These are phyloP conservation scores for Chorisops tibialis DNA, from an alignment of 2,888 invertebrate species.

Conservation along the genomic window DNA sequence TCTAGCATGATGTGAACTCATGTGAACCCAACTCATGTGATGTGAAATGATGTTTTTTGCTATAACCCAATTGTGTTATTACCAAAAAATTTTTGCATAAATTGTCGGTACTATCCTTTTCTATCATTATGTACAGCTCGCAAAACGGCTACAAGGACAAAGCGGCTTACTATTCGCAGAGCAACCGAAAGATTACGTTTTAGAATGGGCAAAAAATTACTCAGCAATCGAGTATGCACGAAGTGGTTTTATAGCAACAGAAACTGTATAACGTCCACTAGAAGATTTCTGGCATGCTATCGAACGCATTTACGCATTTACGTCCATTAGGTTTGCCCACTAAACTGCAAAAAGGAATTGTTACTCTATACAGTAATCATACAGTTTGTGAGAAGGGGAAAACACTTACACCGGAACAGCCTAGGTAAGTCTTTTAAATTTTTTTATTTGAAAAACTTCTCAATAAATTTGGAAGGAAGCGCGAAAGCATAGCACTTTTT, in stretches of 20 bases:
- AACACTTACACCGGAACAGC: conserved; percentile 85
- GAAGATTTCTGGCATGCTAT: conserved; percentile 88
- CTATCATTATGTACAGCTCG: conserved; percentile 42
- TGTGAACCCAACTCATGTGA: no score
- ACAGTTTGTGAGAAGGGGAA: conserved; percentile 83
- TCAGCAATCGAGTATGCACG: conserved; percentile 82
- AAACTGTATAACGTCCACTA: conserved; percentile 77
- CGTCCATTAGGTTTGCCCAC: conserved; percentile 91
- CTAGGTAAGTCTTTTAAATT: no score
- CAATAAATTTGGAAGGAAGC: no score
- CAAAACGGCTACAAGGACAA: conserved; percentile 73
- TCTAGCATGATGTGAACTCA: no score
- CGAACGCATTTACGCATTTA: conserved; percentile 93
- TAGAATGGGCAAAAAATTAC: conserved; percentile 77
- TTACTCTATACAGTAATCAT: conserved; percentile 76
- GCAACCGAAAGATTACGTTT: conserved; percentile 72
- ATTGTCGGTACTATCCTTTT: no score
- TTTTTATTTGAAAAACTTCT: no score
- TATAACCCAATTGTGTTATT: no score
- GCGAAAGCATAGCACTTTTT: conserved; percentile 91
- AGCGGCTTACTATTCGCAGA: conserved; percentile 94
- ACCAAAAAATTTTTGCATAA: no score
- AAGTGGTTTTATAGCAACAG: conserved; percentile 76
- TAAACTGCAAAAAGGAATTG: conserved; percentile 77
- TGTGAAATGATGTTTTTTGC: no score